A percentile compares a stretch with the other conserved stretches of the same genome.
Evolutionary conservation across 2,113 vertebrate species (phyloP).

Genomic region (Aphyosemion australe): DNA sequence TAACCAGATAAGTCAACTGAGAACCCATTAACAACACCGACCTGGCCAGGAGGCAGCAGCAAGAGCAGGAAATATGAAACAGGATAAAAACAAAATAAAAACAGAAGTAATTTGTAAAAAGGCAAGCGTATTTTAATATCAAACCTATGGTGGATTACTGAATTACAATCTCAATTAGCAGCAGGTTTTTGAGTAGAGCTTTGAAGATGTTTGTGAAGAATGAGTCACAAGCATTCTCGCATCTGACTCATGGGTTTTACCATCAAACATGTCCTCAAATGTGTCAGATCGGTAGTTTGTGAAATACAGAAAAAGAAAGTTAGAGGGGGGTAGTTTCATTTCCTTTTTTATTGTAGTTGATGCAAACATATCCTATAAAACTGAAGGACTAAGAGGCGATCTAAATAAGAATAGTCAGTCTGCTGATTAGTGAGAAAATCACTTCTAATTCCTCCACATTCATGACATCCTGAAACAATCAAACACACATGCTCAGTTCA

Average conservation of each 20-base stretch:
- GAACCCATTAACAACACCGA: too few species aligned
- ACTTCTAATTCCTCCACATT: conserved; percentile 13
- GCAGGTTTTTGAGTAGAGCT: too few species aligned
- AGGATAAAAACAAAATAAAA: too few species aligned
- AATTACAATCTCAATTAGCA: too few species aligned
- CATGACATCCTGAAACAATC: conserved; percentile 40
- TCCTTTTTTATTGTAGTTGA: neutral
- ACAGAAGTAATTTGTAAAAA: too few species aligned
- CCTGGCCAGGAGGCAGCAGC: too few species aligned
- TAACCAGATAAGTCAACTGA: too few species aligned
- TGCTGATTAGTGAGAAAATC: neutral
- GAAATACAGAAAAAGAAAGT: conserved; percentile 38
- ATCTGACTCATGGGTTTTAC: conserved; percentile 86
- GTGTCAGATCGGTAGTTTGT: conserved; percentile 28
- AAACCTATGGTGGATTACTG: too few species aligned
- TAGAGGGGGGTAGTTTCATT: neutral
- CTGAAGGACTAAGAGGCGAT: neutral
- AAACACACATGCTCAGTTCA: conserved; percentile 24
- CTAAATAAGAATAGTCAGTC: neutral
- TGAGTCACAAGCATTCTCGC: conserved; percentile 69
- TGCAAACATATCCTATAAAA: neutral
- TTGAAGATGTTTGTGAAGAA: too few species aligned
- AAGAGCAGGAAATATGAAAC: too few species aligned
- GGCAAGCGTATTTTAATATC: too few species aligned
- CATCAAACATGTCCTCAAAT: conserved; percentile 79